phyloP scores from a whole-genome alignment of 2,113 vertebrate genomes.

The Micronisus gabar region DNA sequence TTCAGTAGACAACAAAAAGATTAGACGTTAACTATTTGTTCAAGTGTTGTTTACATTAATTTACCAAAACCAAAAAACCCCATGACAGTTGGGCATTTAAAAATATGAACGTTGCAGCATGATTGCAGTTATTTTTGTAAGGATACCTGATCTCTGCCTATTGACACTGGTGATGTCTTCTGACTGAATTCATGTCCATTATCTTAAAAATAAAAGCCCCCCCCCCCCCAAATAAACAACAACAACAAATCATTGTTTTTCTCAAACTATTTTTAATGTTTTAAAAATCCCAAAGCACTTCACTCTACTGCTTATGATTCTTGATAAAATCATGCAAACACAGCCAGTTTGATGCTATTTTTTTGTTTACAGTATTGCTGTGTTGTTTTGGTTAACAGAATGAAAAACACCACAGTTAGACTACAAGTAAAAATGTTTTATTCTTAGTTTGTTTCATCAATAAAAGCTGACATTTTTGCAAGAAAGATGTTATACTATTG shows the following conservation, averaged over 20 bases:
- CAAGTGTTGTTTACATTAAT: background rate
- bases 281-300: slow-evolving; percentile 28
- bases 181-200: background rate
- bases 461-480: slow-evolving; percentile 80
- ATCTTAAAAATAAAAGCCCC: background rate
- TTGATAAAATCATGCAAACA: slow-evolving; percentile 75
- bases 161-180: background rate
- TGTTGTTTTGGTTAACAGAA: slow-evolving; percentile 79
- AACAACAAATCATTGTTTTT: background rate
- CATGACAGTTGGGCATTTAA: background rate
- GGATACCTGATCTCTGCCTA: background rate
- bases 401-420: slow-evolving; percentile 77
- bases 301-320: slow-evolving; percentile 48
- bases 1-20: background rate
- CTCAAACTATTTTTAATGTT: background rate
- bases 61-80: background rate
- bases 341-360: slow-evolving; percentile 76
- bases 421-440: slow-evolving; percentile 79
- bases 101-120: background rate
- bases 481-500: slow-evolving; percentile 81
- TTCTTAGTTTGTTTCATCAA: slow-evolving; percentile 83
- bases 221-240: background rate
- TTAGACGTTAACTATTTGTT: background rate
- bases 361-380: slow-evolving; percentile 79
- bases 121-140: background rate